Evolutionary conservation across 2,113 vertebrate species (phyloP).

Genomic region (Pogona vitticeps): DNA sequence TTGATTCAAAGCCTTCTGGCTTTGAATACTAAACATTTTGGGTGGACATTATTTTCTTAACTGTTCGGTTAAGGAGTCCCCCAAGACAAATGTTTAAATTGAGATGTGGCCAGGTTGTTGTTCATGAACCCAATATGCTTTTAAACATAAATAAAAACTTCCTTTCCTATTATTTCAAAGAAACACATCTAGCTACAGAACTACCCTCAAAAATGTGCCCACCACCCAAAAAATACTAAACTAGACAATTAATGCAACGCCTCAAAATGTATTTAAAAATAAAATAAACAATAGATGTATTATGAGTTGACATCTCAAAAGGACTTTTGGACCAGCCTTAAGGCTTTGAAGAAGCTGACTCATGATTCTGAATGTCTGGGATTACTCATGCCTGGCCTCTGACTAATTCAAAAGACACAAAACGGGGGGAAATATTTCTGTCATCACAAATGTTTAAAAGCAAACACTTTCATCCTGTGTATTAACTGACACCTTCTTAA

Average conservation of each 20-base stretch:
- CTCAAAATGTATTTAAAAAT: not conserved
- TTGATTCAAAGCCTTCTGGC: rapidly evolving
- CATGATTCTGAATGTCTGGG: slow-evolving; percentile 1
- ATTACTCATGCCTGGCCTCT: not conserved
- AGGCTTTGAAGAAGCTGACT: not conserved
- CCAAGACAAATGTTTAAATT: not conserved
- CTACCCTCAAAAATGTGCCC: not conserved
- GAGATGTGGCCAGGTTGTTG: not conserved
- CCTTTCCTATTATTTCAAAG: not conserved
- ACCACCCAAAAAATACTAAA: not conserved
- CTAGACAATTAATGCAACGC: not conserved
- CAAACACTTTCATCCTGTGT: not conserved
- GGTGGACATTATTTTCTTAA: rapidly evolving
- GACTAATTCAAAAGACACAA: not conserved
- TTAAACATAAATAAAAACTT: not conserved
- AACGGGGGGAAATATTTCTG: not conserved
- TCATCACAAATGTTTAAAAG: not conserved
- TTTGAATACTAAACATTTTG: rapidly evolving
- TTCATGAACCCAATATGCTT: not conserved
- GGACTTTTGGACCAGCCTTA: not conserved
- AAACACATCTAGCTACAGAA: not conserved
- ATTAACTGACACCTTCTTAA: not conserved
- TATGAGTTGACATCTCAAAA: not conserved
- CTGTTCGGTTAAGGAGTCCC: rapidly evolving
- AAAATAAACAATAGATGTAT: not conserved